Base-by-base conservation (phyloP, 2,888 invertebrate species). In the Mamestra brassicae region DNA sequence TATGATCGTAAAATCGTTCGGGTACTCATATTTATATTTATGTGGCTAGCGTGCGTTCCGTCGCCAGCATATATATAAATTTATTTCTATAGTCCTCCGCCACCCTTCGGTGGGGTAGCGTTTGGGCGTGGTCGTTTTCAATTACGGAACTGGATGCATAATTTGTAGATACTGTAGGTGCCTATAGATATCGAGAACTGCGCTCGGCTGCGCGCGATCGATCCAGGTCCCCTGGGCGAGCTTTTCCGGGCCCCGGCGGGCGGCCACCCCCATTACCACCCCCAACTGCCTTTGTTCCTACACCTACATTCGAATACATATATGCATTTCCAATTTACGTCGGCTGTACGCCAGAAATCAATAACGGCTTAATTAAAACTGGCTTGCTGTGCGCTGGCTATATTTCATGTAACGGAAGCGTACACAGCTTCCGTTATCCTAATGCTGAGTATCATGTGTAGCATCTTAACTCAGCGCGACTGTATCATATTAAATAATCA, bases 201-300 rank as follows among this genome's bases (percentile, higher is more conserved):
- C 55, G 61, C 63, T 64, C 15, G 67, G 67, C 42, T 65, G 76
- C 76, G 81, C 81, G 60, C 50, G 11, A 65, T 79, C 78, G 78
- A 79, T 76, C 57, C 45, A 76, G 76, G 60, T 17, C 26, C n/a
- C 52, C 17, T 42, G 63, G 13, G 52, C 55, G 60, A 60, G 64
- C 65, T 63, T 60, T 36, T 4, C 47, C 34, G 61, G 13, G 13
- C 45, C 7, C 62, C n/a, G 34, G n/a, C n/a, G 17, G 66, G 57
- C 17, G 42, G 76, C 15, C 15, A 26, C 52, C 57, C 26, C 26
- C 26, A 26, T 34, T 76, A 57, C 36, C 38, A 8, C 61, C 42
- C 50, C 8, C 34, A 3, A 34, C 10, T 26, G 17, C 55, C 45
- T 64, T 77, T 74, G 45, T 64, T 52, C 5, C 26, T 68, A 47